A percentile compares a stretch with the other conserved stretches of the same genome.
Conservation (phyloP, 1,140 invertebrate genomes). For the Meloidogyne hapla region DNA sequence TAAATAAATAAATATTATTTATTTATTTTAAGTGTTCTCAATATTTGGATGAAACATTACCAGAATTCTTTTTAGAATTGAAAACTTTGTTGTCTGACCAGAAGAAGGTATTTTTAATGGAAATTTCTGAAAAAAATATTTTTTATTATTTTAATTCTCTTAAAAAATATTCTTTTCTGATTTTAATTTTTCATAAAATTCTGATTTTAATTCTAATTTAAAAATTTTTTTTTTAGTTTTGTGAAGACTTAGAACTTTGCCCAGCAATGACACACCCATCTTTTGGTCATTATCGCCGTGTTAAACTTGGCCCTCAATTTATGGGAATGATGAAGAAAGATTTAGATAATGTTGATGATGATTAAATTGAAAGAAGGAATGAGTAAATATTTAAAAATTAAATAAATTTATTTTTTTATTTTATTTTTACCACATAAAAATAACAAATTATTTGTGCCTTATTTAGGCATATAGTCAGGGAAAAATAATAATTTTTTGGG, state of each 20-base stretch:
- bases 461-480: background rate
- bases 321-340: slow-evolving; percentile 1
- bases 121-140: background rate
- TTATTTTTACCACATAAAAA: background rate
- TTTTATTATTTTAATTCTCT: background rate
- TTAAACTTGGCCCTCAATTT: background rate
- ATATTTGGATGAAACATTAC: slow-evolving; percentile 56
- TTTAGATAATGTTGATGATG: background rate
- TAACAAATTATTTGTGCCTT: background rate
- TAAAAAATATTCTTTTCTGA: background rate
- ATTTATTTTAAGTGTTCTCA: slow-evolving; percentile 52
- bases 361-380: background rate
- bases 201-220: background rate
- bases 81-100: slow-evolving; percentile 49
- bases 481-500: background rate
- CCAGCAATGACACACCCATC: background rate
- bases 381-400: background rate
- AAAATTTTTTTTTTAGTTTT: slow-evolving; percentile 45
- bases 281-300: background rate
- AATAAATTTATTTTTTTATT: background rate
- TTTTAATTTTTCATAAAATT: background rate
- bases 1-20: background rate
- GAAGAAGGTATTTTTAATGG: slow-evolving; percentile 26
- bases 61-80: slow-evolving; percentile 58
- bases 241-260: slow-evolving; percentile 56